phyloP scores from a whole-genome alignment of 2,113 vertebrate genomes.

The Hippoglossus stenolepis region DNA sequence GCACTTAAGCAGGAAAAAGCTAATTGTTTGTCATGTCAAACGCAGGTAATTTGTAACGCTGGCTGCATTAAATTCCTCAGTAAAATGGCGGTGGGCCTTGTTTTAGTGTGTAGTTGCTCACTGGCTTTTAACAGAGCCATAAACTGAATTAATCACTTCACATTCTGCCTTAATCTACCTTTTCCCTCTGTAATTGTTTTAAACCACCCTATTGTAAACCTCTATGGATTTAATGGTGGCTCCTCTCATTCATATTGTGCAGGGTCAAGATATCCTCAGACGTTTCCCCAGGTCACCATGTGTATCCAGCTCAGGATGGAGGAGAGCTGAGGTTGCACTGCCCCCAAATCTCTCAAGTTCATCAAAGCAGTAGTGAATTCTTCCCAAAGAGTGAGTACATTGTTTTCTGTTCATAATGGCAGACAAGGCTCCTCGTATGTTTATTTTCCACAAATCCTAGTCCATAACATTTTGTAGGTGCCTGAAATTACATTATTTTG shows the following conservation, averaged over 20 bases:
- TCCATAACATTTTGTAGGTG: background rate
- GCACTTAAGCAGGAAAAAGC: no score
- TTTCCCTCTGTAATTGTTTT: background rate
- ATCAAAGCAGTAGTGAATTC: background rate
- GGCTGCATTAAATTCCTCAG: no score
- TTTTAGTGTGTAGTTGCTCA: background rate
- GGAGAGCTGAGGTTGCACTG: background rate
- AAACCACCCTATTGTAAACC: no score
- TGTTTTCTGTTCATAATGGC: background rate
- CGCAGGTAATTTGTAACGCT: background rate
- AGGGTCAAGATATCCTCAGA: background rate
- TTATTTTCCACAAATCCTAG: no score
- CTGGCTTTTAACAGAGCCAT: background rate
- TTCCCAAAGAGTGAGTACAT: constrained; percentile 14
- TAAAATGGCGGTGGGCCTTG: background rate
- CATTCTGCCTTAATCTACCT: background rate
- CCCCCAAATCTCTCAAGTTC: background rate
- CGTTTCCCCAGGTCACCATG: no score
- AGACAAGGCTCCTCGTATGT: no score
- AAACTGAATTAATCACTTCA: background rate
- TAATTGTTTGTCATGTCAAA: no score
- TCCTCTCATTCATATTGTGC: background rate
- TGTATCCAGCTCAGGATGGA: background rate
- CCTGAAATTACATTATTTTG: background rate
- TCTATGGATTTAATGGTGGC: no score